Percentiles rank a stretch among this genome's conserved stretches.
Conservation (phyloP, 1,140 invertebrate species). For the Euglossa dilemma region DNA sequence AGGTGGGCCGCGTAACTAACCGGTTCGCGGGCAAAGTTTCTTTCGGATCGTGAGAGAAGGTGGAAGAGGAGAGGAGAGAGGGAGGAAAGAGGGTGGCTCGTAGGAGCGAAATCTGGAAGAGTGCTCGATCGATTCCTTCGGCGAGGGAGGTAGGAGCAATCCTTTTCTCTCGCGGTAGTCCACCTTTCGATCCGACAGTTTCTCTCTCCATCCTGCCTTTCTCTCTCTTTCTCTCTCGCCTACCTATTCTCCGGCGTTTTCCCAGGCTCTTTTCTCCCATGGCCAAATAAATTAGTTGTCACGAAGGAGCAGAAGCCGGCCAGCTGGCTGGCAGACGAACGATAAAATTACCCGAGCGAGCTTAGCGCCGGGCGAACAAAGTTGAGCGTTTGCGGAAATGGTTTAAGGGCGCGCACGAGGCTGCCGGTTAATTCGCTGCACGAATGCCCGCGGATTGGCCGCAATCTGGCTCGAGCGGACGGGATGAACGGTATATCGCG, state of each 20-base stretch:
- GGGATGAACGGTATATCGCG: constrained; percentile 29
- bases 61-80: background rate
- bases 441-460: constrained; percentile 35
- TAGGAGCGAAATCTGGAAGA: constrained; percentile 57
- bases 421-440: constrained; percentile 50
- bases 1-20: background rate
- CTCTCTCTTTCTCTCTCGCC: background rate
- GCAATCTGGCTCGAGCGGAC: constrained; percentile 34
- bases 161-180: constrained; percentile 38
- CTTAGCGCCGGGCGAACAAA: constrained; percentile 59
- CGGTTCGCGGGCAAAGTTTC: constrained; percentile 42
- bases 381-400: constrained; percentile 56
- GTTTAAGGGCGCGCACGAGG: constrained; percentile 44
- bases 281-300: constrained; percentile 73
- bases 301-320: constrained; percentile 60
- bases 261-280: constrained; percentile 1
- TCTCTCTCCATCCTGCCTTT: background rate
- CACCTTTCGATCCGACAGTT: background rate
- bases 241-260: background rate
- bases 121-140: constrained; percentile 61
- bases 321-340: constrained; percentile 62
- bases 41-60: constrained; percentile 7
- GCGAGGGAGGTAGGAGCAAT: constrained; percentile 28
- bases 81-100: constrained; percentile 8
- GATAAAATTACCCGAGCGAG: constrained; percentile 67